Percentiles rank a stretch among this genome's conserved stretches.
These are phyloP conservation scores for Physella acuta DNA, from an alignment of 1,140 invertebrate species.

Conservation along the genomic window DNA sequence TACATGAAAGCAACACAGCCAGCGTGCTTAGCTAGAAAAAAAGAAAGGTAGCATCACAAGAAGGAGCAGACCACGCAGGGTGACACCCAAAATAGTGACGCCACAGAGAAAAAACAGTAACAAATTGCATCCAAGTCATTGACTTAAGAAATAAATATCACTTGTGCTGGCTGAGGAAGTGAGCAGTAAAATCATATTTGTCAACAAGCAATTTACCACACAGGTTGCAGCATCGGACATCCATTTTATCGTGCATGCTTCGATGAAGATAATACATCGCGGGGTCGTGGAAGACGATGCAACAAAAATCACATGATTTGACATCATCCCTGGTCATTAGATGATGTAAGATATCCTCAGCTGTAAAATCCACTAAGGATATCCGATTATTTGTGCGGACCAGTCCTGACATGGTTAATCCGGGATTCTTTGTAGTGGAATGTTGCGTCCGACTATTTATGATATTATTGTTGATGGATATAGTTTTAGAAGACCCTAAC, in stretches of 20 bases:
- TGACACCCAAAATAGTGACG: no score
- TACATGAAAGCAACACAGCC: no score
- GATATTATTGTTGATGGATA: background rate
- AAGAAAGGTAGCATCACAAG: no score
- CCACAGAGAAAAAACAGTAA: background rate
- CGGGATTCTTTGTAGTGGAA: background rate
- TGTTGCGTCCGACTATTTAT: background rate
- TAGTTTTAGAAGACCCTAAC: constrained; percentile 6
- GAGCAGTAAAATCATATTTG: constrained; percentile 47
- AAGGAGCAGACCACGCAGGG: no score
- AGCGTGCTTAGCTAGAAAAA: no score
- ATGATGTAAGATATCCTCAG: constrained; percentile 39
- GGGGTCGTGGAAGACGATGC: constrained; percentile 45
- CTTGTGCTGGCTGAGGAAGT: constrained; percentile 45
- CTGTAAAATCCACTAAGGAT: constrained; percentile 40
- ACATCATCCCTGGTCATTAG: constrained; percentile 45
- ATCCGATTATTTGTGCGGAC: constrained; percentile 35
- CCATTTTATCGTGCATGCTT: constrained; percentile 50
- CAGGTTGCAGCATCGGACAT: constrained; percentile 43
- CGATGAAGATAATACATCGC: constrained; percentile 48
- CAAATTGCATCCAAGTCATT: background rate
- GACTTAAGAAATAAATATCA: constrained; percentile 15
- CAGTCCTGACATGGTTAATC: constrained; percentile 20
- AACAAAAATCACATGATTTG: constrained; percentile 44
- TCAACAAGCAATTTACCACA: constrained; percentile 43